Evolutionary conservation across 92 coral and sea anemone species (phyloP).

Genomic region (Phenganax subtilis): DNA sequence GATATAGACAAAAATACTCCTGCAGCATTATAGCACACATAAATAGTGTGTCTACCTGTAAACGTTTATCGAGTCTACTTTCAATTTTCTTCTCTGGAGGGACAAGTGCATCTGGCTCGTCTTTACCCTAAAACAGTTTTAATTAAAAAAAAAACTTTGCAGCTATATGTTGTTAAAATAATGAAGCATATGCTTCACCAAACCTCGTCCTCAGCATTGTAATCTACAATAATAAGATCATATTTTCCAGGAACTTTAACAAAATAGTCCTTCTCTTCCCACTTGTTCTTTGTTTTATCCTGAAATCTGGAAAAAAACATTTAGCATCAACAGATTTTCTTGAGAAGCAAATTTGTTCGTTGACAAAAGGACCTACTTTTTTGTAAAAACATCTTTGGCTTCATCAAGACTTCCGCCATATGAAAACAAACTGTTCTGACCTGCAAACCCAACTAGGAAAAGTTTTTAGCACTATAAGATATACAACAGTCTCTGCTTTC

Average conservation of each 20-base stretch:
- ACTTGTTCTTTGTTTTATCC: conserved; percentile 80
- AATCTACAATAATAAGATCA: conserved; percentile 86
- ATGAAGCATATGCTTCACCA: neutral
- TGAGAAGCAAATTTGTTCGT: neutral
- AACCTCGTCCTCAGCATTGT: conserved; percentile 62
- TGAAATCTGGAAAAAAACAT: conserved; percentile 52
- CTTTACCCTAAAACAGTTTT: conserved; percentile 46
- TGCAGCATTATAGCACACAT: neutral
- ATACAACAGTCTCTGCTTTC: neutral
- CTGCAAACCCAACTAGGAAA: conserved; percentile 77
- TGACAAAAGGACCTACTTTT: conserved; percentile 55
- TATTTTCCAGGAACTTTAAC: conserved; percentile 81
- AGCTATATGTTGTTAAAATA: neutral
- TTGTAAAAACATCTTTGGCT: conserved; percentile 67
- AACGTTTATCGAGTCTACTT: conserved; percentile 69
- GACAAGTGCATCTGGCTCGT: conserved; percentile 68
- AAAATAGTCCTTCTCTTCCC: conserved; percentile 75
- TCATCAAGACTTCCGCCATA: conserved; percentile 75
- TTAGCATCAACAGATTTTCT: neutral
- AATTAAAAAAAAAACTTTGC: neutral
- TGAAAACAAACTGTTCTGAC: conserved; percentile 75
- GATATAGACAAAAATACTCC: no score
- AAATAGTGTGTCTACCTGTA: conserved; percentile 42
- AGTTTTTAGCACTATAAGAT: neutral
- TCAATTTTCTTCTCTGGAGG: conserved; percentile 69